These are phyloP conservation scores for Notolabrus celidotus DNA, from an alignment of 2,797 vertebrate species.

Conservation along the genomic window DNA sequence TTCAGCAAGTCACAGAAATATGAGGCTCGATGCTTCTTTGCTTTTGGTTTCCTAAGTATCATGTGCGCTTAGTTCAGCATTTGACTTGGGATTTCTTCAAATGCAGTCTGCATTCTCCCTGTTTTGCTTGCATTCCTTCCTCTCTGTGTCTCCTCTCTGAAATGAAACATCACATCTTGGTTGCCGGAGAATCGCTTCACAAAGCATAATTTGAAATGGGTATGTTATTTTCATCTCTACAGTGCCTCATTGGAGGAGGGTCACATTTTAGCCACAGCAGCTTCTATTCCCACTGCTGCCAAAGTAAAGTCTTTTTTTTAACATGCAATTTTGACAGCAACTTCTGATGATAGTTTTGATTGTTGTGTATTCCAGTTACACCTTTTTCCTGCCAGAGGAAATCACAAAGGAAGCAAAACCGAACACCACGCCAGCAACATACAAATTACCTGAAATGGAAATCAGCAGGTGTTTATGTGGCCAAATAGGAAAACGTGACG, in stretches of 20 bases:
- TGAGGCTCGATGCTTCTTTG: neutral
- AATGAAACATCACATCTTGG: slow-evolving; percentile 39
- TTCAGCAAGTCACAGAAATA: neutral
- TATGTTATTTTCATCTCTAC: slow-evolving; percentile 47
- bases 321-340: slow-evolving; percentile 45
- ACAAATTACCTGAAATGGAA: slow-evolving; percentile 77
- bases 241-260: slow-evolving; percentile 44
- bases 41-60: slow-evolving; percentile 9
- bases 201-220: slow-evolving; percentile 54
- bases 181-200: slow-evolving; percentile 60
- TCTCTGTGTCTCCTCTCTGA: slow-evolving; percentile 43
- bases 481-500: slow-evolving; percentile 65
- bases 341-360: slow-evolving; percentile 70
- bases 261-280: slow-evolving; percentile 44
- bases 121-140: slow-evolving; percentile 29
- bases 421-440: slow-evolving; percentile 62
- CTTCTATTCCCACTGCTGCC: slow-evolving; percentile 32
- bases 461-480: slow-evolving; percentile 78
- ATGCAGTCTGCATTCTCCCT: slow-evolving; percentile 34
- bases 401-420: slow-evolving; percentile 59
- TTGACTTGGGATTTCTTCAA: slow-evolving; percentile 30
- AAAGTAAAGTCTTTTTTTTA: slow-evolving; percentile 51
- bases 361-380: slow-evolving; percentile 59
- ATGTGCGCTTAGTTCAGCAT: slow-evolving; percentile 15
- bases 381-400: slow-evolving; percentile 57